Percentiles rank a stretch among this genome's conserved stretches.
Evolutionary conservation across 1,140 invertebrate species (phyloP).

Genomic region (Drosophila equinoxialis): DNA sequence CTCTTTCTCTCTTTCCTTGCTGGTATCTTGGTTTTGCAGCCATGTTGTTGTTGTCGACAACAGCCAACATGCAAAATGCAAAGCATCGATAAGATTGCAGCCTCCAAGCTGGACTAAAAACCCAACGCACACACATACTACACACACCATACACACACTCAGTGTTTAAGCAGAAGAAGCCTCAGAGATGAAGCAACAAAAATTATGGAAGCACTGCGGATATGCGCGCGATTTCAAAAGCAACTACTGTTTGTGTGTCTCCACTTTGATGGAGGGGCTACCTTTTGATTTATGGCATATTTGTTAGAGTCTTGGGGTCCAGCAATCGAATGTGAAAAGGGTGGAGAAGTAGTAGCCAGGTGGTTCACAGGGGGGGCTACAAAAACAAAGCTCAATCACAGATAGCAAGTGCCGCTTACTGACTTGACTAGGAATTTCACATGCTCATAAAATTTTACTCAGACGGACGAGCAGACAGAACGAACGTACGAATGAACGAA

Average conservation of each 20-base stretch:
- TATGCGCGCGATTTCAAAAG: constrained; percentile 78
- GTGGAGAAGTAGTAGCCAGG: background rate
- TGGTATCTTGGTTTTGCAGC: constrained; percentile 21
- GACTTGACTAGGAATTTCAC: constrained; percentile 70
- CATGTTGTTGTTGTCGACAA: constrained; percentile 72
- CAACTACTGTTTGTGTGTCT: constrained; percentile 76
- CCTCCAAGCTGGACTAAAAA: background rate
- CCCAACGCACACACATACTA: background rate
- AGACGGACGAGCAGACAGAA: background rate
- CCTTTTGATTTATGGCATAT: constrained; percentile 76
- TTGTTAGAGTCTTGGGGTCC: constrained; percentile 43
- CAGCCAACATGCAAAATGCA: constrained; percentile 79
- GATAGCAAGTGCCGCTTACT: constrained; percentile 51
- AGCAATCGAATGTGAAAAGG: background rate
- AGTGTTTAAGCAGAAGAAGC: background rate
- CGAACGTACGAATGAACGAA: background rate
- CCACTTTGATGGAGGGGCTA: constrained; percentile 13
- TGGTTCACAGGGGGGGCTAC: too few relatives aligned
- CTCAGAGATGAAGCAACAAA: constrained; percentile 34
- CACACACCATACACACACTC: background rate
- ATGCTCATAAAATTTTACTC: constrained; percentile 59
- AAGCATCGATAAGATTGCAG: constrained; percentile 75
- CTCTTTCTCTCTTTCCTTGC: background rate
- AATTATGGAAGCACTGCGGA: constrained; percentile 82
- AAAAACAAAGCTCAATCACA: constrained; percentile 74